Evolutionary conservation across 2,888 invertebrate species (phyloP), one percentile per base, ranked within the genome.

Genomic region (Augochlorella aurata): DNA sequence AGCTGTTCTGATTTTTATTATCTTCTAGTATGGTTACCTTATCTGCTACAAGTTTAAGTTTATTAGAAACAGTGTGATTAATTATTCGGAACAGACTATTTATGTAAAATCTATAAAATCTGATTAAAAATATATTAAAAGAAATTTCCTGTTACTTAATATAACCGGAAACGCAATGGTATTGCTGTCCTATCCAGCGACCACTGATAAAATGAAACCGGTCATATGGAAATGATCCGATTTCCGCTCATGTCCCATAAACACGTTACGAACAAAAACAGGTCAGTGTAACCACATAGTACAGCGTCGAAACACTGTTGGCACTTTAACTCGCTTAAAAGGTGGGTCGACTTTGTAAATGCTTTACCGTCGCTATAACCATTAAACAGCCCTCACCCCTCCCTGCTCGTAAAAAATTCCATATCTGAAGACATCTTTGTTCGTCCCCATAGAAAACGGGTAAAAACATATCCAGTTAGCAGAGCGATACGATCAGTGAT

Each of bases 191-290:
- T 24, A 24, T 24, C 21, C 14, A 10, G 58, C 14, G 38, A 38
- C 38, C 7, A 58, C 24, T 12, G 24, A 10, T 21, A 24, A 58
- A 24, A 16, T 24, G 14, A 49, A 58, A 66, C 24, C 14, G 38
- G 67, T 44, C 29, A 29, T 44, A 10, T 16, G 8, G 24, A 38
- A 67, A n/a, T n/a, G 76, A 47, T 69, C 16, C 24, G 65, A 71
- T 73, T 50, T 47, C 21, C n/a, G 38, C 21, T n/a, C 68, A 38
- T 74, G 63, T 70, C 47, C 49, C 54, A 21, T 63, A 67, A 73
- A 66, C 76, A 74, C 71, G 50, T 82, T 71, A 72, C 18, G 44
- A 45, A 47, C 29, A 45, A 67, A 82, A 82, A 82, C 52, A 45
- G 75, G 80, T 73, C 72, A 77, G 49, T 45, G 61, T 45, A 52